A percentile compares a stretch with the other conserved stretches of the same genome.
Conservation (phyloP, 2,113 vertebrate species). For the Atlantisia rogersi region DNA sequence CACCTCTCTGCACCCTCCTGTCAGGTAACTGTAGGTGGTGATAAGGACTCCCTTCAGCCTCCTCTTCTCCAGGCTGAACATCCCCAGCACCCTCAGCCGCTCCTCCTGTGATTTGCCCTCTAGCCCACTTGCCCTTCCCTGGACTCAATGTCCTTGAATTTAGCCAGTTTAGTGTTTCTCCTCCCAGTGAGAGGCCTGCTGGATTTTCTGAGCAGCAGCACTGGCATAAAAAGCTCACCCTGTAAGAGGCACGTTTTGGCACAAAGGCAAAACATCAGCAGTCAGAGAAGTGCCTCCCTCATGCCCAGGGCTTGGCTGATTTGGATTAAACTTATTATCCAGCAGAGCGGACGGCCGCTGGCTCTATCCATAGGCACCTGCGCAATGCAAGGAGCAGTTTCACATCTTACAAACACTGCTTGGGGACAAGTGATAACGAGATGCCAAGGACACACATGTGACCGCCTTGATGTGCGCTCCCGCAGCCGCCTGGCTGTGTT, state of each 20-base stretch:
- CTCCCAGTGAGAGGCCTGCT: not conserved
- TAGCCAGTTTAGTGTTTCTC: not conserved
- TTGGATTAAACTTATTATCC: not conserved
- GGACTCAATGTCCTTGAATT: not conserved
- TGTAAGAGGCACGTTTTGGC: not conserved
- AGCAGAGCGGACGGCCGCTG: accelerated
- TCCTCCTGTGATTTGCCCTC: too few species aligned
- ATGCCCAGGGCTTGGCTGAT: not conserved
- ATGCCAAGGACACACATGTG: accelerated
- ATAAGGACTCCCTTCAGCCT: too few species aligned
- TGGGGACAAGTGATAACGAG: accelerated
- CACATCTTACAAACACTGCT: not conserved
- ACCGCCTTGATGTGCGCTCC: accelerated
- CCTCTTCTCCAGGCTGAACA: too few species aligned
- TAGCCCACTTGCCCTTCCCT: too few species aligned
- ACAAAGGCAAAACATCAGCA: not conserved
- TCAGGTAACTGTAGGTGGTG: too few species aligned
- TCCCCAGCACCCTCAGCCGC: too few species aligned
- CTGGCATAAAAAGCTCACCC: accelerated
- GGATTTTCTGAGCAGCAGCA: not conserved
- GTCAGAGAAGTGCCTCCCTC: not conserved
- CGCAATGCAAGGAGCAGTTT: accelerated
- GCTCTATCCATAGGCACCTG: not conserved
- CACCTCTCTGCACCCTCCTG: too few species aligned
- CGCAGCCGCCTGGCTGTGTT: accelerated